Percentiles rank a stretch among this genome's conserved stretches.
These are phyloP conservation scores for Tadarida brasiliensis DNA, from an alignment of 2,797 vertebrate species.

Conservation along the genomic window DNA sequence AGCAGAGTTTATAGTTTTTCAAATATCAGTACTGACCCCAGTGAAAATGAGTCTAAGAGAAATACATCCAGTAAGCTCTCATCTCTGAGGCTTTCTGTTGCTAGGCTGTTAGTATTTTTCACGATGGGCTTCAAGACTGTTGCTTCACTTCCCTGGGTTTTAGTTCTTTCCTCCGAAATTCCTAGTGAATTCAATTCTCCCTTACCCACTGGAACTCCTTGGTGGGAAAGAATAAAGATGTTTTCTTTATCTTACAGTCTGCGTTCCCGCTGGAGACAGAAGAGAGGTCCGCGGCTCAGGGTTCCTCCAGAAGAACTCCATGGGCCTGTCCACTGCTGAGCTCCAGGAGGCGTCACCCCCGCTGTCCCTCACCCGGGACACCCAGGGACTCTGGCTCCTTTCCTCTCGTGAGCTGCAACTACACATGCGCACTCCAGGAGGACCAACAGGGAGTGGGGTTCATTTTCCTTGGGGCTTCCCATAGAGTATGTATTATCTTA, in stretches of 20 bases:
- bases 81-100: not conserved
- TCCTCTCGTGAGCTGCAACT: not conserved
- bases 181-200: not conserved
- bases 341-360: no score
- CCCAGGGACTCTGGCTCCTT: not conserved
- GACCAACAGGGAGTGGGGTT: not conserved
- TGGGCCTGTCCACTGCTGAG: not conserved
- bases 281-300: not conserved
- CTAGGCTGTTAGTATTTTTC: not conserved
- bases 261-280: not conserved
- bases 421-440: not conserved
- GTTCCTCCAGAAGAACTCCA: not conserved
- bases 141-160: not conserved
- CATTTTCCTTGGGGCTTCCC: not conserved
- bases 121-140: not conserved
- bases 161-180: not conserved
- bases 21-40: not conserved
- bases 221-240: not conserved
- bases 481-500: not conserved
- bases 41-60: not conserved
- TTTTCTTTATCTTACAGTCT: not conserved
- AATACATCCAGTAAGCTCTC: not conserved
- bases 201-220: not conserved
- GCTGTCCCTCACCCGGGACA: not conserved
- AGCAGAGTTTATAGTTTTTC: conserved; percentile 53